These are phyloP conservation scores for Sebastiscus tertius DNA, from an alignment of 2,797 vertebrate species.

Conservation along the genomic window DNA sequence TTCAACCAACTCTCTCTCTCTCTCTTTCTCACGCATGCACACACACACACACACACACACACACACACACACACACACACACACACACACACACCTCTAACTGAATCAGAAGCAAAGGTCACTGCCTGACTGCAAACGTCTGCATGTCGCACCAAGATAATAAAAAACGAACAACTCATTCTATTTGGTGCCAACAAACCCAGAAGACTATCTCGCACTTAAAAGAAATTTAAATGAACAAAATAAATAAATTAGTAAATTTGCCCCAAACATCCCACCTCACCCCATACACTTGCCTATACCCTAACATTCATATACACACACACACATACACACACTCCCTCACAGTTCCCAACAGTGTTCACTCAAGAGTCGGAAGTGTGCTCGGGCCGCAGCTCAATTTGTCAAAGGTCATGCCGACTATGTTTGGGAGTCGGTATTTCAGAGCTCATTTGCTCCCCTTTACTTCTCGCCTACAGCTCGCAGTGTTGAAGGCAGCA, in stretches of 20 bases:
- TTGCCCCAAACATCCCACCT: neutral
- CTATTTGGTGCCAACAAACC: neutral
- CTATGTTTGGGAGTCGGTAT: constrained; percentile 56
- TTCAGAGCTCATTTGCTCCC: constrained; percentile 64
- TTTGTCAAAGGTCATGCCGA: constrained; percentile 73
- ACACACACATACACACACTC: constrained; percentile 7
- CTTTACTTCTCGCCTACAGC: constrained; percentile 32
- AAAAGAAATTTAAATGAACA: neutral
- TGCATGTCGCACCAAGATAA: constrained; percentile 27
- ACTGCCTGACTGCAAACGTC: constrained; percentile 31
- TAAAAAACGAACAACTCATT: constrained; percentile 38
- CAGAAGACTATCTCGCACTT: neutral
- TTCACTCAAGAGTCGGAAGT: constrained; percentile 32
- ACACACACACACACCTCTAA: neutral
- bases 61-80: neutral
- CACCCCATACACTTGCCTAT: neutral
- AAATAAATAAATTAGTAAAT: neutral
- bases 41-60: neutral
- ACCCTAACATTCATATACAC: neutral
- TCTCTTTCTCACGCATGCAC: neutral
- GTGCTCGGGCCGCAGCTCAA: constrained; percentile 54
- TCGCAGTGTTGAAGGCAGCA: constrained; percentile 32
- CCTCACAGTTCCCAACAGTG: neutral
- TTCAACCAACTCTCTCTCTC: neutral
- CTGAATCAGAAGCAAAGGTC: constrained; percentile 43